Conservation (phyloP, 2,888 invertebrate species). For the Diloba caeruleocephala region DNA sequence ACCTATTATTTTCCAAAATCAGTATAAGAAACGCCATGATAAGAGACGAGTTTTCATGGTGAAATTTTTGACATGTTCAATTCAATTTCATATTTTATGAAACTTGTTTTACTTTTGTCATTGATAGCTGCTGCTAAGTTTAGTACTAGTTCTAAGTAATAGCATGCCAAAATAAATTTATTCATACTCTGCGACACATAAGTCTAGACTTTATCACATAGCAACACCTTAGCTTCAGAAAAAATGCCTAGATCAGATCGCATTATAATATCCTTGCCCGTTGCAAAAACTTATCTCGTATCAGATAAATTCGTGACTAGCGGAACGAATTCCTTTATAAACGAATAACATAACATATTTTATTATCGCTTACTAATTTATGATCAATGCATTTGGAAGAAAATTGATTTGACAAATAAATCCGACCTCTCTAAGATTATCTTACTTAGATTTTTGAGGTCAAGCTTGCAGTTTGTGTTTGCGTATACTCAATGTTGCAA, state of each 20-base stretch:
- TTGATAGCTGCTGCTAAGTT: too few relatives aligned
- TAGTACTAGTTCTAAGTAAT: too few relatives aligned
- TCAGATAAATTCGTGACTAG: conserved; percentile 49
- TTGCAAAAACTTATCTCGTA: conserved; percentile 43
- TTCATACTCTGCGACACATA: conserved; percentile 11
- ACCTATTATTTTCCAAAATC: too few relatives aligned
- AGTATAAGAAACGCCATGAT: too few relatives aligned
- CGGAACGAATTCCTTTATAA: conserved; percentile 38
- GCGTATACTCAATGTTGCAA: conserved; percentile 29
- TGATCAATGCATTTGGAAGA: conserved; percentile 56
- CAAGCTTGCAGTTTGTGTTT: conserved; percentile 51
- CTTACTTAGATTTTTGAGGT: conserved; percentile 63
- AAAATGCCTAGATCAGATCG: conserved; percentile 17
- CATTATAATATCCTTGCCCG: conserved; percentile 27
- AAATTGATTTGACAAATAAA: conserved; percentile 68
- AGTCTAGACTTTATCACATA: conserved; percentile 8
- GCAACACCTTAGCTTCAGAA: neutral
- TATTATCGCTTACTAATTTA: conserved; percentile 34
- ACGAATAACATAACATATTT: conserved; percentile 23
- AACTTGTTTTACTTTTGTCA: neutral
- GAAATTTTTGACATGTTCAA: too few relatives aligned
- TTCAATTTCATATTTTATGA: neutral
- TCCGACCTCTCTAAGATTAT: conserved; percentile 62
- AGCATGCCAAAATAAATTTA: neutral
- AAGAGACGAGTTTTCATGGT: too few relatives aligned